Evolutionary conservation across 2,797 vertebrate species (phyloP).

Genomic region (Macrochelys suwanniensis): DNA sequence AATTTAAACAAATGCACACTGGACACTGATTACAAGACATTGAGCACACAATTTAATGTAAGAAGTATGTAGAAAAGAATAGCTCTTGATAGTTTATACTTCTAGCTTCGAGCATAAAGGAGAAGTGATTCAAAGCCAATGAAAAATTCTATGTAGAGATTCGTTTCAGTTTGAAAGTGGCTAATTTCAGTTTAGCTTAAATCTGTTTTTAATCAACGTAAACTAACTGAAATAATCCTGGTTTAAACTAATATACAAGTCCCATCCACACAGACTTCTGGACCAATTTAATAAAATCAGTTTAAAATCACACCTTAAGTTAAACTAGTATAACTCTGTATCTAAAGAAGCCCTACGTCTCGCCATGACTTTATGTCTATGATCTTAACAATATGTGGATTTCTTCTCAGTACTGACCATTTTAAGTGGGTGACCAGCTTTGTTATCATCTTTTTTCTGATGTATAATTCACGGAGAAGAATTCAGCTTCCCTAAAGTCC

Average conservation of each 20-base stretch:
- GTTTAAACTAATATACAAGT: neutral
- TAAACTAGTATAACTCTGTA: neutral
- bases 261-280: neutral
- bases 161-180: no score
- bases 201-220: neutral
- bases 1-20: neutral
- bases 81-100: neutral
- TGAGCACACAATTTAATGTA: neutral
- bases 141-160: no score
- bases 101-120: no score
- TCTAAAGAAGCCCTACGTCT: slow-evolving; percentile 15
- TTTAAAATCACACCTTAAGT: neutral
- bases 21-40: neutral
- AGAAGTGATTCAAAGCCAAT: no score
- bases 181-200: no score
- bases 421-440: neutral
- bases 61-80: neutral
- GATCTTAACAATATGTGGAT: neutral
- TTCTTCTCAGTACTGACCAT: neutral
- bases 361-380: neutral
- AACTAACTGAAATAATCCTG: neutral
- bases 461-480: neutral
- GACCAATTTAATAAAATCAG: neutral
- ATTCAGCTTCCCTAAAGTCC: slow-evolving; percentile 13
- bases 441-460: neutral